These are phyloP conservation scores for Periplaneta americana DNA, from an alignment of 1,140 invertebrate species.

Conservation along the genomic window DNA sequence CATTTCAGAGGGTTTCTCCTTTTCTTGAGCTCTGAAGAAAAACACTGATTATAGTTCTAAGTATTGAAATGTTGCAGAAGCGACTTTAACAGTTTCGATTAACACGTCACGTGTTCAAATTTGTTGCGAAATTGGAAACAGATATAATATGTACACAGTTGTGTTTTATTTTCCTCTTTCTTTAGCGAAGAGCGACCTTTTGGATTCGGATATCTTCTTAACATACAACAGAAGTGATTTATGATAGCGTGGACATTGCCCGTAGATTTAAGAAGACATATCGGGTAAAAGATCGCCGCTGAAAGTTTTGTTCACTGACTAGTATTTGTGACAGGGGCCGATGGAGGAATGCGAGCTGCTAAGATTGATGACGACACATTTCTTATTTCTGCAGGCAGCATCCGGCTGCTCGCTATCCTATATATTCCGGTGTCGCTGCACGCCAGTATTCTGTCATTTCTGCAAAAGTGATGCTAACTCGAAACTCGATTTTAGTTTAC, in stretches of 20 bases:
- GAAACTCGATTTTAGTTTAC: too few species aligned
- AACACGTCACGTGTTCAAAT: too few species aligned
- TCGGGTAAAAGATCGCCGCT: not conserved
- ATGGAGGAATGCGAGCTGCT: not conserved
- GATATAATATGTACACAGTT: too few species aligned
- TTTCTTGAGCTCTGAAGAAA: too few species aligned
- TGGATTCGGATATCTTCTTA: not conserved
- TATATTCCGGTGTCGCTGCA: not conserved
- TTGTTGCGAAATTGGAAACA: too few species aligned
- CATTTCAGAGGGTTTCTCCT: too few species aligned
- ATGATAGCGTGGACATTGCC: not conserved
- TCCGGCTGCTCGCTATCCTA: not conserved
- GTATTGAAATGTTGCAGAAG: too few species aligned
- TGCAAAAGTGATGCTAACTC: too few species aligned
- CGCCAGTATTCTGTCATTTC: not conserved
- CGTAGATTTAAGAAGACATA: not conserved
- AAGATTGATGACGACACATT: not conserved
- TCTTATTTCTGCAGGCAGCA: not conserved
- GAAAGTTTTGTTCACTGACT: not conserved
- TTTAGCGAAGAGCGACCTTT: not conserved
- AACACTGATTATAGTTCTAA: too few species aligned
- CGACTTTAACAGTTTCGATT: too few species aligned
- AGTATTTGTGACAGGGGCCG: not conserved
- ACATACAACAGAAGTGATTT: not conserved
- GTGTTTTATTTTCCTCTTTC: not conserved